Conservation (phyloP, 2,888 invertebrate genomes). For the Tetragonisca angustula region DNA sequence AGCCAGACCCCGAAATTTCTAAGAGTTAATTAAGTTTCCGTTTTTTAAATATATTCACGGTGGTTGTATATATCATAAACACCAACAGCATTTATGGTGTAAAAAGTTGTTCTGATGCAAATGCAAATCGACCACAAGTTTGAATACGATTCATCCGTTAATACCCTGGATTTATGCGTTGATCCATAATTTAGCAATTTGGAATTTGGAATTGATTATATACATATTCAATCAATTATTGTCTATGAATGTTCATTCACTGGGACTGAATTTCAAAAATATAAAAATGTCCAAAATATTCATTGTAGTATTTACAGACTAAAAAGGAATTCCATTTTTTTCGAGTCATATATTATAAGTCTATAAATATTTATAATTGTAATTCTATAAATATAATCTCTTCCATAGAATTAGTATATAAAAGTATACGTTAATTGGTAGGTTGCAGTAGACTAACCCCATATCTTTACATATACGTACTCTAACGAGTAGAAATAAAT, state of each 20-base stretch:
- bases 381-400: neutral
- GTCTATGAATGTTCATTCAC: neutral
- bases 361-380: neutral
- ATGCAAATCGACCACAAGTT: neutral
- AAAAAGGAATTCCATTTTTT: too few species aligned
- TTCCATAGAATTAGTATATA: neutral
- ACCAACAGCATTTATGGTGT: neutral
- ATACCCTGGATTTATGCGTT: neutral
- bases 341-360: neutral
- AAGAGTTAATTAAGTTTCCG: neutral
- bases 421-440: neutral
- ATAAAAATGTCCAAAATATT: too few species aligned
- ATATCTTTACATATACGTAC: neutral
- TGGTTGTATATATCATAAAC: too few species aligned
- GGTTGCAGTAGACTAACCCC: neutral
- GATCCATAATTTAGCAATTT: neutral
- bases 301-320: too few species aligned
- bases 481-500: neutral
- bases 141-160: neutral
- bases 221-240: neutral
- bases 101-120: conserved; percentile 3
- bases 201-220: neutral
- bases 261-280: neutral
- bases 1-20: neutral
- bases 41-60: too few species aligned